Base-by-base conservation (phyloP, 1,140 invertebrate genomes). In the Orussus abietinus region DNA sequence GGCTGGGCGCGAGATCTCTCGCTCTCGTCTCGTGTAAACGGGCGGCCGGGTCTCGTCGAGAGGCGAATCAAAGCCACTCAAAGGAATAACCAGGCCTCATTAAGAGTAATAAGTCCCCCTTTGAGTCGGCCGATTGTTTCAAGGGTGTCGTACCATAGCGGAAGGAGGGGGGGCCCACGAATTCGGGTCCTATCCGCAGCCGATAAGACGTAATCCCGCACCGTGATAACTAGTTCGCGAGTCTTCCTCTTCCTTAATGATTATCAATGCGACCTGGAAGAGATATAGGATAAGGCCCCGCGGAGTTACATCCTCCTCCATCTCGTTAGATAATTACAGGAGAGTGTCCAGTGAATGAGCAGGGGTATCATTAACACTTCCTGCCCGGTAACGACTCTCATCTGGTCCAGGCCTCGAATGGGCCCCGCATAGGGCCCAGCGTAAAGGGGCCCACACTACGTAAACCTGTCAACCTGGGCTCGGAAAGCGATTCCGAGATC, bases 351-450 rank as follows among this genome's bases (percentile, higher is more conserved):
- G 55, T 63, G 65, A 71, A 69, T 69, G 57, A 67, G 55, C 64
- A 66, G 61, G 64, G 66, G 64, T 71, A 71, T 71, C 66, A 69
- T 71, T 71, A 71, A 69, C 68, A 68, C 68, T 71, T 71, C 66
- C 68, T 71, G 66, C 57, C 61, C 64, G 64, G 53, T 69, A 69
- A 69, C 65, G 60, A 69, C 63, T 65, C 64, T 68, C 64, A 62
- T 63, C 68, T 59, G 63, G 57, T 34, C 19, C 6, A 36, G 10
- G 12, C n/a, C n/a, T n/a, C n/a, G n/a, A n/a, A n/a, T n/a, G n/a
- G n/a, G n/a, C n/a, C n/a, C n/a, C 25, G 10, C 25, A 28, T n/a
- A n/a, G n/a, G n/a, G n/a, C n/a, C n/a, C n/a, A n/a, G n/a, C n/a
- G n/a, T n/a, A n/a, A n/a, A n/a, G n/a, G n/a, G n/a, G 33, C 15